These are phyloP conservation scores for Fregata magnificens DNA, from an alignment of 2,113 vertebrate species.

Conservation along the genomic window DNA sequence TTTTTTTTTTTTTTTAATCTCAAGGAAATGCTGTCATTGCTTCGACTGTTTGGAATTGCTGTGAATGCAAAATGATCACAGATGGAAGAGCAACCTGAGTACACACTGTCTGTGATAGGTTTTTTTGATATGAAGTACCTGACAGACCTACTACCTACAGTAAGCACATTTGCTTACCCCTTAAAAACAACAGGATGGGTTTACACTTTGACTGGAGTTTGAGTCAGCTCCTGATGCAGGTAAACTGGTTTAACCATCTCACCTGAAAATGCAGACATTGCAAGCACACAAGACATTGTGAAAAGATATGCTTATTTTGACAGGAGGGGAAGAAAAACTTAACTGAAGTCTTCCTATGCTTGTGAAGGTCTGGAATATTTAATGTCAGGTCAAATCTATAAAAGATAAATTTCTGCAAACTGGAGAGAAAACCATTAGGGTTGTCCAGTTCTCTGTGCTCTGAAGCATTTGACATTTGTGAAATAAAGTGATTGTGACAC, in stretches of 20 bases:
- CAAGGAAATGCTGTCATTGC: not conserved
- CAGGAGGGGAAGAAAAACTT: not conserved
- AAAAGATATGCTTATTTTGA: not conserved
- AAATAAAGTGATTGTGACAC: constrained; percentile 15
- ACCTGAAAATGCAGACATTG: not conserved
- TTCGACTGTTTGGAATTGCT: not conserved
- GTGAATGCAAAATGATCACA: not conserved
- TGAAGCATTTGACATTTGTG: constrained; percentile 9
- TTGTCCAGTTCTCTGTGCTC: not conserved
- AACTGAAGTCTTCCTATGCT: not conserved
- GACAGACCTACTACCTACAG: not conserved
- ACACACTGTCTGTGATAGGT: not conserved
- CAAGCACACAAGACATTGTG: not conserved
- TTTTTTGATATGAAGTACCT: not conserved
- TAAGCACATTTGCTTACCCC: not conserved
- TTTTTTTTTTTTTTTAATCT: not conserved
- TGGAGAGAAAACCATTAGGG: not conserved
- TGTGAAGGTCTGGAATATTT: not conserved
- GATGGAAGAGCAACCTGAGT: not conserved
- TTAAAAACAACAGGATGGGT: not conserved
- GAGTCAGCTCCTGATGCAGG: not conserved
- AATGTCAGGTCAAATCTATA: not conserved
- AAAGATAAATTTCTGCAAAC: not conserved
- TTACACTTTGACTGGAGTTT: not conserved
- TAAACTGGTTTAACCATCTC: not conserved